These are phyloP conservation scores for Rhinopomastus cyanomelas DNA, from an alignment of 2,113 vertebrate species.

Conservation along the genomic window DNA sequence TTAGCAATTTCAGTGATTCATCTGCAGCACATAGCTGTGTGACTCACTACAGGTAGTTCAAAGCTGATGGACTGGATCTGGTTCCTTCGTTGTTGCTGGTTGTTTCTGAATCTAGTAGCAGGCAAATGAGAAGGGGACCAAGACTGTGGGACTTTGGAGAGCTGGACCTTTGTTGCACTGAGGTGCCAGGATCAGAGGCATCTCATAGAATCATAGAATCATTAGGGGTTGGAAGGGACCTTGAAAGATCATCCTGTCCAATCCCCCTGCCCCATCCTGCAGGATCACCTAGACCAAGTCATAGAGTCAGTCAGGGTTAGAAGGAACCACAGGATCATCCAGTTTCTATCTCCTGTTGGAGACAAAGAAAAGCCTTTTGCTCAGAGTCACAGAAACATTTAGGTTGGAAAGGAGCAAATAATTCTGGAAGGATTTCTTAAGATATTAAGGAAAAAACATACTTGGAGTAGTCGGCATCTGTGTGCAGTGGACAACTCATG, in stretches of 20 bases:
- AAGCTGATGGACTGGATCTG: background rate
- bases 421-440: too few relatives aligned
- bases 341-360: too few relatives aligned
- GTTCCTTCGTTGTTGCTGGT: background rate
- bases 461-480: too few relatives aligned
- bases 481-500: too few relatives aligned
- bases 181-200: background rate
- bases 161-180: background rate
- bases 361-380: background rate
- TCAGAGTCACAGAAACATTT: background rate
- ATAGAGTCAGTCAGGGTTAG: too few relatives aligned
- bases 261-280: too few relatives aligned
- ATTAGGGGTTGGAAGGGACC: too few relatives aligned
- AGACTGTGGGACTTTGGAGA: background rate
- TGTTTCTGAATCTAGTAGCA: background rate
- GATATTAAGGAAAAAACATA: too few relatives aligned
- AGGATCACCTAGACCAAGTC: too few relatives aligned
- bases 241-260: too few relatives aligned
- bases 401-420: too few relatives aligned
- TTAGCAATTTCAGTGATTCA: conserved; percentile 5
- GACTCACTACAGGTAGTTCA: background rate
- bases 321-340: background rate
- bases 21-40: background rate
- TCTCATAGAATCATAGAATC: too few relatives aligned
- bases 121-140: background rate